phyloP scores from a whole-genome alignment of 2,113 vertebrate genomes.

The Falco punctatus region DNA sequence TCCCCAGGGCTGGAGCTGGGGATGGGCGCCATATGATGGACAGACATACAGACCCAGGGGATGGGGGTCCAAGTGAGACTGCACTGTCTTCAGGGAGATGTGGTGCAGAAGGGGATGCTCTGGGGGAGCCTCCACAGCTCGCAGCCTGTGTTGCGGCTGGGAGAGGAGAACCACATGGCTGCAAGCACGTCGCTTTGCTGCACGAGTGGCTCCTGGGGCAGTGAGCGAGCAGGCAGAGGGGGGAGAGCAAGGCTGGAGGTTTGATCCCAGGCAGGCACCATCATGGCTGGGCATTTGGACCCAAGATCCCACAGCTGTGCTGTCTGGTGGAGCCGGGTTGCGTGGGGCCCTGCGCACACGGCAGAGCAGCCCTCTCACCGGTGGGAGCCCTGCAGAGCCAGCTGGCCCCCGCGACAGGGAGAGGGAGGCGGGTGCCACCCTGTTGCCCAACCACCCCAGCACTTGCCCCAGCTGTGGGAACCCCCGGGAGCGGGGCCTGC shows the following conservation, averaged over 20 bases:
- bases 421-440: background rate
- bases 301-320: background rate
- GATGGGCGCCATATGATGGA: accelerated
- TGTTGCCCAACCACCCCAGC: background rate
- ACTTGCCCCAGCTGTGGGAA: background rate
- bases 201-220: background rate
- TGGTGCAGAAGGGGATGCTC: background rate
- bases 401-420: background rate
- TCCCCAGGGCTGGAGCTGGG: accelerated
- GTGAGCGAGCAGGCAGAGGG: accelerated
- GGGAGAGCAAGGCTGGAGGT: background rate
- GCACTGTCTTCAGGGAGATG: accelerated
- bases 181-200: too few relatives aligned
- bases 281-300: accelerated
- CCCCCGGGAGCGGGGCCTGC: too few relatives aligned
- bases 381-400: accelerated
- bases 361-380: accelerated
- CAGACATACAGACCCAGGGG: accelerated
- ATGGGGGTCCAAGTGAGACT: background rate
- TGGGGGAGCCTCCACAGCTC: accelerated
- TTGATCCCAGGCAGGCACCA: background rate
- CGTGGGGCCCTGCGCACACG: accelerated
- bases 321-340: accelerated
- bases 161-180: background rate
- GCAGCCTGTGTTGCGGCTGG: accelerated